Evolutionary conservation across 2,888 invertebrate species (phyloP).

Genomic region (Malthinus flaveolus): DNA sequence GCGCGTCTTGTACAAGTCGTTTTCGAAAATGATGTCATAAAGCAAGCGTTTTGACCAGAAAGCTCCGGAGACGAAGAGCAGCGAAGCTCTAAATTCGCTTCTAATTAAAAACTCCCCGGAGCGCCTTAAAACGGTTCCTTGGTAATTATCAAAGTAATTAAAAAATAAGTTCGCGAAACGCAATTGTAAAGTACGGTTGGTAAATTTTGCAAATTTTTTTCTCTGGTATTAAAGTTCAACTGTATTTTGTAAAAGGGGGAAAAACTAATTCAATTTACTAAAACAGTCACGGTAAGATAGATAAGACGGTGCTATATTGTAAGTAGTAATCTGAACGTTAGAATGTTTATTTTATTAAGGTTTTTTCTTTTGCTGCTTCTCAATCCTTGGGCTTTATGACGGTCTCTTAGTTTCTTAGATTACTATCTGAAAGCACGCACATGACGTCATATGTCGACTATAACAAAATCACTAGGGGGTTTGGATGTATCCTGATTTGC

Average conservation of each 20-base stretch:
- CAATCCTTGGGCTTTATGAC: slow-evolving; percentile 31
- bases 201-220: too few relatives aligned
- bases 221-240: too few relatives aligned
- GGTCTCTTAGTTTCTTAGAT: slow-evolving; percentile 34
- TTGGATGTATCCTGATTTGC: slow-evolving; percentile 28
- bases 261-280: slow-evolving; percentile 27
- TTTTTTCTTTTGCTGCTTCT: slow-evolving; percentile 27
- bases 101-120: too few relatives aligned
- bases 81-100: too few relatives aligned
- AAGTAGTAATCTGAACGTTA: slow-evolving; percentile 28
- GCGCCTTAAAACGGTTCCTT: too few relatives aligned
- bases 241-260: slow-evolving; percentile 4
- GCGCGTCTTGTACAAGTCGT: too few relatives aligned
- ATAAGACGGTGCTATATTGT: slow-evolving; percentile 26
- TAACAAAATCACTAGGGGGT: slow-evolving; percentile 32
- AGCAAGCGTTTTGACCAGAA: too few relatives aligned
- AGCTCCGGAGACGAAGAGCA: too few relatives aligned
- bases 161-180: too few relatives aligned
- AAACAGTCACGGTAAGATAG: slow-evolving; percentile 23
- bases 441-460: slow-evolving; percentile 34
- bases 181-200: too few relatives aligned
- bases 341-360: slow-evolving; percentile 33
- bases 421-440: slow-evolving; percentile 33
- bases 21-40: too few relatives aligned
- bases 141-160: too few relatives aligned